Conservation (phyloP, 2,113 vertebrate species). For the Micronisus gabar region DNA sequence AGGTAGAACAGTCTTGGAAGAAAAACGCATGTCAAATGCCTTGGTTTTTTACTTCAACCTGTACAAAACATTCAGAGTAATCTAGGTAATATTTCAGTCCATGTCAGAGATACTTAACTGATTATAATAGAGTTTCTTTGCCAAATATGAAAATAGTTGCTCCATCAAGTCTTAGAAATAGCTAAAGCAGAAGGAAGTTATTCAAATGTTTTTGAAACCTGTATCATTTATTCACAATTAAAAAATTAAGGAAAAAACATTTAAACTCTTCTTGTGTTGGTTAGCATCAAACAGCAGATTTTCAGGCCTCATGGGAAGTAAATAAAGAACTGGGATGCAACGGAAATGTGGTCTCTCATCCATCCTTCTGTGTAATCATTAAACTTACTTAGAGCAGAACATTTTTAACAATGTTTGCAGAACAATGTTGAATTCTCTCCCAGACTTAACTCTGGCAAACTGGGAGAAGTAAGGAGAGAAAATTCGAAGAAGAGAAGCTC, state of each 20-base stretch:
- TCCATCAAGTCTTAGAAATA: background rate
- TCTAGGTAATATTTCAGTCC: background rate
- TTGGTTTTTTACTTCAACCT: background rate
- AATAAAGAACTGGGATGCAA: slow-evolving; percentile 40
- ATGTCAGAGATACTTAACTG: background rate
- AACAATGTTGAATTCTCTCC: slow-evolving; percentile 52
- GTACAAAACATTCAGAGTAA: background rate
- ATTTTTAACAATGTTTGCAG: slow-evolving; percentile 57
- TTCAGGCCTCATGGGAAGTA: slow-evolving; percentile 32
- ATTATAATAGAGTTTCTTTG: background rate
- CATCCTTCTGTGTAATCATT: slow-evolving; percentile 57
- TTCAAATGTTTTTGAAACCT: background rate
- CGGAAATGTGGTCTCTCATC: slow-evolving; percentile 26
- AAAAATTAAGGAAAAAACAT: background rate
- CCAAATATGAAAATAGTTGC: background rate
- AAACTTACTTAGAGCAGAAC: slow-evolving; percentile 49
- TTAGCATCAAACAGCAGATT: slow-evolving; percentile 32
- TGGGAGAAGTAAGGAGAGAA: slow-evolving; percentile 57
- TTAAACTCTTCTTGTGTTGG: background rate
- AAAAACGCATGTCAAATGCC: background rate
- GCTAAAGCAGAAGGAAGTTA: slow-evolving; percentile 2
- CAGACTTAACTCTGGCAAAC: slow-evolving; percentile 49
- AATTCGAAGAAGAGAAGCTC: slow-evolving; percentile 79
- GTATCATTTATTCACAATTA: background rate
- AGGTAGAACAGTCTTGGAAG: background rate